Percentiles rank a stretch among this genome's conserved stretches.
Conservation (phyloP, 2,888 invertebrate species). For the Congeria kusceri region DNA sequence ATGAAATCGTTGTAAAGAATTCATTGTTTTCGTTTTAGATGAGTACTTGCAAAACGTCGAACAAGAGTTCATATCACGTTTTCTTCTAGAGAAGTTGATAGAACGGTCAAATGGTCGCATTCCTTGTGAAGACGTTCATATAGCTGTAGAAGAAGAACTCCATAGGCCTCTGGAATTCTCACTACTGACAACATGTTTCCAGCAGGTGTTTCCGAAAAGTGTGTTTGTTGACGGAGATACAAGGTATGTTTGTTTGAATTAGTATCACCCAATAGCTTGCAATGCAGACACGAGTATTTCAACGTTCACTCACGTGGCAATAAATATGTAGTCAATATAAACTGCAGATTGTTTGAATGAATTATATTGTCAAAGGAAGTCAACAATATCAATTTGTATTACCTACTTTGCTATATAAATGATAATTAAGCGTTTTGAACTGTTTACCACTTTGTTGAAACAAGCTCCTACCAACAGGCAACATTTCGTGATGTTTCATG, state of each 20-base stretch:
- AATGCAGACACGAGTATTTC: neutral
- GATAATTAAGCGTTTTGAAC: too few relatives aligned
- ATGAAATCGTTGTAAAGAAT: too few relatives aligned
- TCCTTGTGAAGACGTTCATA: conserved; percentile 29
- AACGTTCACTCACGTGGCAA: too few relatives aligned
- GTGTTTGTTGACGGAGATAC: conserved; percentile 3
- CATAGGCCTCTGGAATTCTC: neutral
- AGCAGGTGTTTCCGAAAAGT: conserved; percentile 9
- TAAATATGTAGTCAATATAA: too few relatives aligned
- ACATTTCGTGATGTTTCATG: too few relatives aligned
- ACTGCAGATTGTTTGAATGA: too few relatives aligned
- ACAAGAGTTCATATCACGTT: neutral
- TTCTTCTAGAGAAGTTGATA: neutral
- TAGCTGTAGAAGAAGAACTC: conserved; percentile 20
- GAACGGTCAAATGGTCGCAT: neutral
- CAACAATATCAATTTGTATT: too few relatives aligned
- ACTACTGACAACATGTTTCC: neutral
- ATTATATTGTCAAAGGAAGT: too few relatives aligned
- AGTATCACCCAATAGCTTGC: neutral
- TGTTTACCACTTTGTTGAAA: too few relatives aligned
- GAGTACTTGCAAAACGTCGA: neutral
- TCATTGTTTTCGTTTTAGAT: neutral
- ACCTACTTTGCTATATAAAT: too few relatives aligned
- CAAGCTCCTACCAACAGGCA: too few relatives aligned
- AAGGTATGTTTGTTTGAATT: conserved; percentile 5